Percentiles rank a stretch among this genome's conserved stretches.
phyloP scores from a whole-genome alignment of 2,888 invertebrate genomes.

The Adineta ricciae region DNA sequence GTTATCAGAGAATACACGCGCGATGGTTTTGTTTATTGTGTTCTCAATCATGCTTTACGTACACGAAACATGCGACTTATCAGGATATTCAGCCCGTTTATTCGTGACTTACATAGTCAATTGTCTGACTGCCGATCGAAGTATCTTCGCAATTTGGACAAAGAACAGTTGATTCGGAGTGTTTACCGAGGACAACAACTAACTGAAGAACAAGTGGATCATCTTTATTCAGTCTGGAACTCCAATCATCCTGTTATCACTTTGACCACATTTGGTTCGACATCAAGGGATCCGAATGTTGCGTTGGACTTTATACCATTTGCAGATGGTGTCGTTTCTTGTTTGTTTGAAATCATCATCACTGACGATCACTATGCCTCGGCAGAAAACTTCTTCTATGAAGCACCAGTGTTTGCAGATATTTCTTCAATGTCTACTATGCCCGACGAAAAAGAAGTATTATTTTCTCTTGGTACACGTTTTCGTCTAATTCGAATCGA shows the following conservation, averaged over 20 bases:
- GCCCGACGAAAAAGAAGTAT: not conserved
- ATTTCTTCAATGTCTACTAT: not conserved
- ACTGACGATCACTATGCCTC: not conserved
- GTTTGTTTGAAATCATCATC: conserved; percentile 2
- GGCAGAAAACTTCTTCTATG: not conserved
- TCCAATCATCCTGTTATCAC: not conserved
- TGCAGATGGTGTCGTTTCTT: not conserved
- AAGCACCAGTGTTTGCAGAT: not conserved
- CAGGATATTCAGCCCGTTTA: not conserved
- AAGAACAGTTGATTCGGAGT: not conserved
- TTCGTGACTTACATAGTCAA: not conserved
- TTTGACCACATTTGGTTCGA: not conserved
- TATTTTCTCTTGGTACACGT: not conserved
- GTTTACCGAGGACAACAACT: conserved; percentile 3
- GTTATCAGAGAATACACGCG: not conserved
- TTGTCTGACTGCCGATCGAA: not conserved
- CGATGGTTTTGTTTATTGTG: not conserved
- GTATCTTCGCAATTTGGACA: not conserved
- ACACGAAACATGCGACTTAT: not conserved
- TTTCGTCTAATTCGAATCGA: not conserved
- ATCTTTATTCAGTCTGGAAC: not conserved
- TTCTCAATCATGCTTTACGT: conserved; percentile 1
- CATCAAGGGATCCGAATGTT: not conserved
- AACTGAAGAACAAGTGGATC: not conserved
- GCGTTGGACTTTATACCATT: not conserved